Evolutionary conservation across 2,113 vertebrate species (phyloP).

Genomic region (Bothrops jararaca): DNA sequence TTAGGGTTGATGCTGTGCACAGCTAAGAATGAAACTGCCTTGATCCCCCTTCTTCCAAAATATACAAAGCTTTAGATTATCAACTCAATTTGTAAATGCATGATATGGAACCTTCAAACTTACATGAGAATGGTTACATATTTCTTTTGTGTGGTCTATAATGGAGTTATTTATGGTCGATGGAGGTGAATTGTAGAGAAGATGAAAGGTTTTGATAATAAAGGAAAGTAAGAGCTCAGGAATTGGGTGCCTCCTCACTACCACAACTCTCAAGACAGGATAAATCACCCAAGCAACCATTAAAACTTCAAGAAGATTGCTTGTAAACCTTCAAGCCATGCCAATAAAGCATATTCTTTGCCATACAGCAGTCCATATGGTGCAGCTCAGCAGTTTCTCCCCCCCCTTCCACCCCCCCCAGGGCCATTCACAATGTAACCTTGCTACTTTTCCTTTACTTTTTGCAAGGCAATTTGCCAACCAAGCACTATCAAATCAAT

Average conservation of each 20-base stretch:
- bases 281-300: constrained; percentile 78
- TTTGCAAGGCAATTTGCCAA: constrained; percentile 39
- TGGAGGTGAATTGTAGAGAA: constrained; percentile 55
- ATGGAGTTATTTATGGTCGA: constrained; percentile 76
- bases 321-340: constrained; percentile 69
- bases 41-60: neutral
- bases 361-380: constrained; percentile 57
- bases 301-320: constrained; percentile 78
- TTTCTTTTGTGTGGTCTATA: constrained; percentile 73
- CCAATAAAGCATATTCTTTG: constrained; percentile 65
- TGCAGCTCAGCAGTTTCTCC: constrained; percentile 55
- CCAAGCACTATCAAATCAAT: constrained; percentile 44
- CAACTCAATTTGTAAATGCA: constrained; percentile 48
- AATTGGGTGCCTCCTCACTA: constrained; percentile 65
- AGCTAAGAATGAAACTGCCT: neutral
- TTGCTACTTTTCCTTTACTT: constrained; percentile 11
- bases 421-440: constrained; percentile 53
- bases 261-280: constrained; percentile 66
- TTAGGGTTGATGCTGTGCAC: neutral
- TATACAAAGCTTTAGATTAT: constrained; percentile 25
- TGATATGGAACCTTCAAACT: constrained; percentile 56
- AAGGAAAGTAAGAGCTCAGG: constrained; percentile 69
- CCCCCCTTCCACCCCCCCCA: constrained; percentile 13
- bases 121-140: constrained; percentile 46
- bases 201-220: constrained; percentile 78